Conservation (phyloP, 2,888 invertebrate species). For the Polymixis lichenea region DNA sequence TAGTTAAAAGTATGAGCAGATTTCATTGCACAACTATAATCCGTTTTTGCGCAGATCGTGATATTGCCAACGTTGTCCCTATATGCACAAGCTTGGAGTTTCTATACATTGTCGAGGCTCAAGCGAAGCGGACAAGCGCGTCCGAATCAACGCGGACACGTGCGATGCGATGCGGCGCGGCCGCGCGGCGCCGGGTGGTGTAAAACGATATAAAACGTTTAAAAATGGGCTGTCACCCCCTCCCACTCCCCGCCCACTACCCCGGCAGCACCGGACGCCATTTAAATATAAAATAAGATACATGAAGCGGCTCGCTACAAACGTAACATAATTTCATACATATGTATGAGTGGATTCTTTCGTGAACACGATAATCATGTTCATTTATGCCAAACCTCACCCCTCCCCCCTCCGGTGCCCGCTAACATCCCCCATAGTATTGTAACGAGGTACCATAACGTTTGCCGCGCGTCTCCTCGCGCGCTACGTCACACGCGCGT, state of each 20-base stretch:
- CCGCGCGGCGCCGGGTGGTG: not conserved
- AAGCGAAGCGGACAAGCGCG: conserved; percentile 30
- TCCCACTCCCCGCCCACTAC: not conserved
- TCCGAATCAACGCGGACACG: conserved; percentile 1
- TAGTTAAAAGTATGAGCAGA: not conserved
- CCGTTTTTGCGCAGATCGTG: not conserved
- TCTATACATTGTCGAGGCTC: not conserved
- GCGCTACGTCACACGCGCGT: conserved; percentile 5
- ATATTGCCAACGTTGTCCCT: not conserved
- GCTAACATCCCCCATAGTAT: conserved; percentile 42
- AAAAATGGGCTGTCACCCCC: conserved; percentile 18
- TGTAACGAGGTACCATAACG: conserved; percentile 42
- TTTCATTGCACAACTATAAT: not conserved
- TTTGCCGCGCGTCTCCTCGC: not conserved
- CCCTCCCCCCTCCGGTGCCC: not conserved
- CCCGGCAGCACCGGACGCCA: conserved; percentile 28
- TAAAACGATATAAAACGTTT: conserved; percentile 42
- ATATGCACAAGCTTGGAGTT: conserved; percentile 4
- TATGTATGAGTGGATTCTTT: conserved; percentile 69
- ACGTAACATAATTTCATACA: conserved; percentile 67
- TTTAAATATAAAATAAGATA: conserved; percentile 66
- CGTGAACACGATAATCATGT: conserved; percentile 62
- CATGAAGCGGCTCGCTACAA: conserved; percentile 43
- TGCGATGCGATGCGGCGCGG: not conserved
- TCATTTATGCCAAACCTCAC: conserved; percentile 42